Evolutionary conservation across 1,140 invertebrate species (phyloP).

Genomic region (Acromyrmex charruanus): DNA sequence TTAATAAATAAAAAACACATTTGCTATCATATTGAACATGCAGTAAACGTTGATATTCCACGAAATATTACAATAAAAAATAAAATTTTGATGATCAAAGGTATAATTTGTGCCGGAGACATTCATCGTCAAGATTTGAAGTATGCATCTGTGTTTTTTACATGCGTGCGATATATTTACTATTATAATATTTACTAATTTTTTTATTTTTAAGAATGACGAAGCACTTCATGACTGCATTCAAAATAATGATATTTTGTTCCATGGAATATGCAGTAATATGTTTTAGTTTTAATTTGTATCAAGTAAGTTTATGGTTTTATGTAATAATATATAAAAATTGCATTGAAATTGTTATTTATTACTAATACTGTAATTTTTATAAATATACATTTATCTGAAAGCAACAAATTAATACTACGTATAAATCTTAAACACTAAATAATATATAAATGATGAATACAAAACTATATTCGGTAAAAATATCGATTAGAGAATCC

Average conservation of each 20-base stretch:
- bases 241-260: not conserved
- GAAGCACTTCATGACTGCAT: not conserved
- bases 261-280: not conserved
- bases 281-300: not conserved
- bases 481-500: not conserved
- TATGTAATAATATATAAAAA: not conserved
- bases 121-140: slow-evolving; percentile 12
- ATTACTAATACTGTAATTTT: not conserved
- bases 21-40: not conserved
- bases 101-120: not conserved
- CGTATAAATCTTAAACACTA: too few relatives aligned
- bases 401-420: too few relatives aligned
- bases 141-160: not conserved
- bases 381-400: too few relatives aligned
- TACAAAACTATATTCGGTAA: too few relatives aligned
- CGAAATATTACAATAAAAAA: not conserved
- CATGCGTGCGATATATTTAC: not conserved
- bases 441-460: too few relatives aligned
- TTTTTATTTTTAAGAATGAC: not conserved
- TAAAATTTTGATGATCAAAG: not conserved
- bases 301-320: slow-evolving; percentile 3
- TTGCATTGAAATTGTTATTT: not conserved
- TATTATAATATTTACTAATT: not conserved
- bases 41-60: too few relatives aligned
- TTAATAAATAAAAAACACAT: not conserved